phyloP scores from a whole-genome alignment of 2,888 invertebrate species.

The Cylindroiulus punctatus region DNA sequence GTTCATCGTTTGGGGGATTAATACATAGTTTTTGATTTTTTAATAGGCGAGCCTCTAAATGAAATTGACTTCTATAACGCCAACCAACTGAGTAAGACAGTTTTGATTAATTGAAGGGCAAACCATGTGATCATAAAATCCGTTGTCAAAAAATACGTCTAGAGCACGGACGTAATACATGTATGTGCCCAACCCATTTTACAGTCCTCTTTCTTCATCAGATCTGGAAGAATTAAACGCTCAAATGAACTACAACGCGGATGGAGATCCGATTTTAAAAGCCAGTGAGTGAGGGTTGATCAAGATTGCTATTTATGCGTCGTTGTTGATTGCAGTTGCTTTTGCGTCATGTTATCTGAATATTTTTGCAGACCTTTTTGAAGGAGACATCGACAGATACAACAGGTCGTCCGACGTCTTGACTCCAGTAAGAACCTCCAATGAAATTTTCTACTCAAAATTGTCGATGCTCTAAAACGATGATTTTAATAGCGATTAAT shows the following conservation, averaged over 20 bases:
- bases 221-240: constrained; percentile 28
- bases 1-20: not conserved
- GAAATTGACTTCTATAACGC: constrained; percentile 51
- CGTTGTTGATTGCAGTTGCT: not conserved
- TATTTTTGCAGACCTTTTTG: constrained; percentile 37
- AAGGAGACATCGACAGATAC: constrained; percentile 43
- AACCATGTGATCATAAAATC: no score
- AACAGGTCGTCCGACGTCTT: not conserved
- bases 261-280: constrained; percentile 44
- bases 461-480: not conserved
- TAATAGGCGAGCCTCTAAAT: constrained; percentile 47
- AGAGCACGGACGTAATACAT: no score
- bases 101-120: not conserved
- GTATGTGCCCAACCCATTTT: no score
- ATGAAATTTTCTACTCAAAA: no score
- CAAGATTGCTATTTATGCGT: not conserved
- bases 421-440: not conserved
- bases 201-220: not conserved
- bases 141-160: not conserved
- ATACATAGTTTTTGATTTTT: not conserved
- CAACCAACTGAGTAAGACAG: constrained; percentile 21
- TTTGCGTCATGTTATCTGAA: no score
- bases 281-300: not conserved
- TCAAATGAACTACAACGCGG: not conserved
- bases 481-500: no score